Evolutionary conservation across 1,140 invertebrate genomes (phyloP).

Genomic region (Sipha flava): DNA sequence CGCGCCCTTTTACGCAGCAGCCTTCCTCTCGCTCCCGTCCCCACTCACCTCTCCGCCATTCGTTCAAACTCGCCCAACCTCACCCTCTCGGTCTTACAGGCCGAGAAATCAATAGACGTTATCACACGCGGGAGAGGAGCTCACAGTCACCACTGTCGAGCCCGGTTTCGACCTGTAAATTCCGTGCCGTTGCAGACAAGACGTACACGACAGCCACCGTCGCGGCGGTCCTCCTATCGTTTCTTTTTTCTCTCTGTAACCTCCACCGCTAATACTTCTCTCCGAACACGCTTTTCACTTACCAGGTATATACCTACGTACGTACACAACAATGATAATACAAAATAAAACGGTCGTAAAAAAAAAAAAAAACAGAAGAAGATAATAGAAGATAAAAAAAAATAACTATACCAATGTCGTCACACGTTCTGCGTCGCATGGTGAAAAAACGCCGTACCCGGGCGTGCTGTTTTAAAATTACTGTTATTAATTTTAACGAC

Average conservation of each 20-base stretch:
- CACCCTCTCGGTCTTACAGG: not conserved
- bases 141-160: not conserved
- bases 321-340: not conserved
- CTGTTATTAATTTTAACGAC: not conserved
- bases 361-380: not conserved
- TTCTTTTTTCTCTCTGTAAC: not conserved
- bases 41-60: not conserved
- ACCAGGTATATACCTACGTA: not conserved
- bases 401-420: too few relatives aligned
- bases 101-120: slow-evolving; percentile 29
- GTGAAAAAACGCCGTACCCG: too few relatives aligned
- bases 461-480: not conserved
- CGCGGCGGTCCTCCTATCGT: not conserved
- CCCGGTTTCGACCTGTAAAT: slow-evolving; percentile 23
- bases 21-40: not conserved
- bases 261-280: not conserved
- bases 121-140: not conserved
- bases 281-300: too few relatives aligned
- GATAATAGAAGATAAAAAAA: not conserved
- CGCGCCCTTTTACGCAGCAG: slow-evolving; percentile 20
- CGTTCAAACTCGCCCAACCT: not conserved
- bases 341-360: not conserved
- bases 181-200: not conserved
- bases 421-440: too few relatives aligned
- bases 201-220: not conserved